Evolutionary conservation across 2,888 invertebrate species (phyloP), one percentile per base, ranked within the genome.

Genomic region (Baronia brevicornis): DNA sequence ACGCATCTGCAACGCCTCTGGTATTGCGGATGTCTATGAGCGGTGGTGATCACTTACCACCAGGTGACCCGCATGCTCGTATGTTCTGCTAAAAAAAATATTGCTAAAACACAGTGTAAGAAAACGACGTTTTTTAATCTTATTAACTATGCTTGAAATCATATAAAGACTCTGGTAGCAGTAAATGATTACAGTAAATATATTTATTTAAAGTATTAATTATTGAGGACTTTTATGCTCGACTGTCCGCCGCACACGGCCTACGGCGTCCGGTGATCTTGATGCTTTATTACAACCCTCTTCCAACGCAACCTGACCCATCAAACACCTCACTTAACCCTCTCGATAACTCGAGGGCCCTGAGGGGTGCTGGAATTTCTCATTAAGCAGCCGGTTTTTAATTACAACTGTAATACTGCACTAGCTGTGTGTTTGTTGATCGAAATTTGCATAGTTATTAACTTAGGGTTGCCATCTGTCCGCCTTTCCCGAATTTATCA

Each of bases 401-500:
- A 34, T 34, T 15, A 13, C 28, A 11, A 19, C 15, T 41, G 42
- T 41, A 42, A 47, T 47, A 42, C 43, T 39, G 37, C 46, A 47
- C 53, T 56, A 52, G 53, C 58, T 61, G 56, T 48, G 52, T 48
- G 30, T 56, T 53, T 60, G 65, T 69, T 69, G 63, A 58, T 47
- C 43, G 41, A 52, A 62, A 75, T 79, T 77, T 71, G 68, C 72
- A 77, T 77, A 64, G 62, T 70, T 70, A 69, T 68, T 66, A 60
- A 56, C 45, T 43, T n/a, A n/a, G 32, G 42, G 45, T 48, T 45
- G 46, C 36, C 65, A 58, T 65, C 63, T 65, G 54, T 38, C 45
- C 41, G 39, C 26, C 43, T 46, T 44, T 29, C n/a, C n/a, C n/a
- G n/a, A n/a, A n/a, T n/a, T n/a, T n/a, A n/a, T n/a, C n/a, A n/a